Conservation (phyloP, 2,797 vertebrate genomes). For the Danio jaintianensis region DNA sequence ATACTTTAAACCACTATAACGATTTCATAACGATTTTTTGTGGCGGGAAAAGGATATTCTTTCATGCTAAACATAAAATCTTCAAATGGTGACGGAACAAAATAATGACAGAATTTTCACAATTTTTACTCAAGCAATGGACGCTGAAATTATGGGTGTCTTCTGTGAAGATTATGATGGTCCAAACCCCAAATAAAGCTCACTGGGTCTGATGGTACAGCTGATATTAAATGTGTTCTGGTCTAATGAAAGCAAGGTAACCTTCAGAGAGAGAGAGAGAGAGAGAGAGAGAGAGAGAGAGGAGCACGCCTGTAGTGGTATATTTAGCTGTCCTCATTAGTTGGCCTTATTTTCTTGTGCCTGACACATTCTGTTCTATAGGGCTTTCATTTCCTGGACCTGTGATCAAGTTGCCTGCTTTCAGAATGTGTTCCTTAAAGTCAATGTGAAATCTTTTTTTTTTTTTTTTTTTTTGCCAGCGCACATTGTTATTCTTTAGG, state of each 20-base stretch:
- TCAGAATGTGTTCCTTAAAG: neutral
- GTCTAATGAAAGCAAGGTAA: constrained; percentile 40
- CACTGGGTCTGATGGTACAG: neutral
- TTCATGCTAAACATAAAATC: too few relatives aligned
- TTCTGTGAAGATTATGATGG: neutral
- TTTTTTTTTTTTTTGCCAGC: too few relatives aligned
- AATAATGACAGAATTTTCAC: neutral
- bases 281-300: constrained; percentile 20
- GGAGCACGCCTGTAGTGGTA: constrained; percentile 65
- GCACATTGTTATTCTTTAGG: too few relatives aligned
- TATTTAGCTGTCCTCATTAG: constrained; percentile 84
- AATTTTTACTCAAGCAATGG: neutral
- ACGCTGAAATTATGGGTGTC: neutral
- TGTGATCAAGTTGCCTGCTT: constrained; percentile 19
- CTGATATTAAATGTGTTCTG: constrained; percentile 40
- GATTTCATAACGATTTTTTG: too few relatives aligned
- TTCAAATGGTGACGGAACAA: neutral
- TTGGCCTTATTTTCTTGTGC: constrained; percentile 75
- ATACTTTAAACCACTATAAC: too few relatives aligned
- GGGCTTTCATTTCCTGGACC: constrained; percentile 26
- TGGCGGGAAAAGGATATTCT: too few relatives aligned
- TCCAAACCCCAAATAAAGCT: neutral
- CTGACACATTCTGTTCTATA: constrained; percentile 50
- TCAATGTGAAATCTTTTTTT: too few relatives aligned
- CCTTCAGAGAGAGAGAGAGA: constrained; percentile 47